These are phyloP conservation scores for Vesta saturnalis DNA, from an alignment of 2,888 invertebrate genomes.

Conservation along the genomic window DNA sequence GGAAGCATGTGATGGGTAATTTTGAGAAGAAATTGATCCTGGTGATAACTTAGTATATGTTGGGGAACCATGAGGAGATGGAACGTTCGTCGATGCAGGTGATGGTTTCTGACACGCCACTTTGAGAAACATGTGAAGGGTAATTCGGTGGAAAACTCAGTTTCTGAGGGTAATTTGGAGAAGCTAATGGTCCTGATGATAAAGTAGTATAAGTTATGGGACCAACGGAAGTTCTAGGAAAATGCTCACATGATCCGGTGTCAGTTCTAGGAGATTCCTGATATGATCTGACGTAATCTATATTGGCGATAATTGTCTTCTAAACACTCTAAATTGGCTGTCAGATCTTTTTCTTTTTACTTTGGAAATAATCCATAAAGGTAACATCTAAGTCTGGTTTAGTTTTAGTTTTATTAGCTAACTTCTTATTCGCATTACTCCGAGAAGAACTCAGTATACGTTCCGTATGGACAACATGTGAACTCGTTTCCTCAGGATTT, in stretches of 20 bases:
- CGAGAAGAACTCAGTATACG: background rate
- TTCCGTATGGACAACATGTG: background rate
- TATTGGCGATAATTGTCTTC: background rate
- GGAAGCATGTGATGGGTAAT: background rate
- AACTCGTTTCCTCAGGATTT: background rate
- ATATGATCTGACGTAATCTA: background rate
- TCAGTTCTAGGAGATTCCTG: background rate
- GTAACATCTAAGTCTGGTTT: too few species aligned
- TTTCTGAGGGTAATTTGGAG: too few species aligned
- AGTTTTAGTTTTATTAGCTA: background rate
- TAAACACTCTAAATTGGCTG: too few species aligned
- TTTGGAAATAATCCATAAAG: too few species aligned
- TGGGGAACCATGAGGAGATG: background rate
- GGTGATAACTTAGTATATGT: background rate
- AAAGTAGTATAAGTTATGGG: background rate
- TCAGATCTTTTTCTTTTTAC: too few species aligned
- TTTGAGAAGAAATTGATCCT: background rate
- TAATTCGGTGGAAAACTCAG: too few species aligned
- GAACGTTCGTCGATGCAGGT: background rate
- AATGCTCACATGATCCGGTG: background rate
- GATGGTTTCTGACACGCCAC: background rate
- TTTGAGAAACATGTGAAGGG: background rate
- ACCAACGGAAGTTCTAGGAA: background rate
- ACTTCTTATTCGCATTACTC: background rate
- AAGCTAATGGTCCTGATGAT: too few species aligned